Percentiles rank a stretch among this genome's conserved stretches.
These are phyloP conservation scores for Hymenochirus boettgeri DNA, from an alignment of 2,113 vertebrate species.

Conservation along the genomic window DNA sequence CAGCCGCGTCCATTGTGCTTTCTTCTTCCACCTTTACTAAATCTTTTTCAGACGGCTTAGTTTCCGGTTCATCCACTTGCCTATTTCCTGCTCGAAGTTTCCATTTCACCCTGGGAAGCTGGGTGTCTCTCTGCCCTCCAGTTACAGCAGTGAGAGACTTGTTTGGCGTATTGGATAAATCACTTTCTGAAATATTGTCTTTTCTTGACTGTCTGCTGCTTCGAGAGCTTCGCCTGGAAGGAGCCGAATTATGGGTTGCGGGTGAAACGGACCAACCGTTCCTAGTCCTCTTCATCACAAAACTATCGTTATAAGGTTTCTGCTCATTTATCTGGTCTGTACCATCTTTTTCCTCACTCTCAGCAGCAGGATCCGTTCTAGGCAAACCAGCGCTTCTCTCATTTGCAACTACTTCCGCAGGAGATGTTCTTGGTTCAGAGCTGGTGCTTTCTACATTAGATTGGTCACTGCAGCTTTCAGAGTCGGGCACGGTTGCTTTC, in stretches of 20 bases:
- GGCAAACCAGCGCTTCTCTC: background rate
- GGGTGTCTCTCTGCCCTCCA: background rate
- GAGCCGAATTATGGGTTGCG: background rate
- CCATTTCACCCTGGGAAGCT: constrained; percentile 30
- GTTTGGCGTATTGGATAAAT: background rate
- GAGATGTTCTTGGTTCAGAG: background rate
- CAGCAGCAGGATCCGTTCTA: background rate
- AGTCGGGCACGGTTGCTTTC: background rate
- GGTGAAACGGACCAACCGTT: background rate
- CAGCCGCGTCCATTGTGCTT: background rate
- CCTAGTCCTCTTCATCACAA: background rate
- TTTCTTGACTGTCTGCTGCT: background rate
- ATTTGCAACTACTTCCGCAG: background rate
- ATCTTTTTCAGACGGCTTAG: background rate
- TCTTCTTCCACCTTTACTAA: background rate
- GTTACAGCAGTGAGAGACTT: background rate
- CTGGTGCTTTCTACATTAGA: too few species aligned
- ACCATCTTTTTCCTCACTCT: background rate
- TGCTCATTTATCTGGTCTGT: background rate
- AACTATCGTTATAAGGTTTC: background rate
- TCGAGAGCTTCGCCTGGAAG: too few species aligned
- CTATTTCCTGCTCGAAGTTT: constrained; percentile 17
- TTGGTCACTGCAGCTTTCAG: background rate
- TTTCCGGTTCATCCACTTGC: constrained; percentile 10
- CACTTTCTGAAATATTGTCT: background rate